Evolutionary conservation across 2,797 vertebrate species (phyloP).

Genomic region (Spea hammondii): DNA sequence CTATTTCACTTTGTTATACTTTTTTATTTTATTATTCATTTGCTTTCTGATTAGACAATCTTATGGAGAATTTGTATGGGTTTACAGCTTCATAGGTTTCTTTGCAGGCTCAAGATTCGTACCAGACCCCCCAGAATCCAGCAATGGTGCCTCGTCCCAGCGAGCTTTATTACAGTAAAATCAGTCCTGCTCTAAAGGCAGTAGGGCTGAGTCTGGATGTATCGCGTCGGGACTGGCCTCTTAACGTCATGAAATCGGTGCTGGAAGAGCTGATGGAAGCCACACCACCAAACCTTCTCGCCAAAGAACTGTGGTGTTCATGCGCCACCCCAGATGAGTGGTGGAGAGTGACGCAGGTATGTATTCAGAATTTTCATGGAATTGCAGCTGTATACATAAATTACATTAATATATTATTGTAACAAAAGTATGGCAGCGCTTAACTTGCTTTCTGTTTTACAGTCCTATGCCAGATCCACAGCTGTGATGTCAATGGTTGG

Average conservation of each 20-base stretch:
- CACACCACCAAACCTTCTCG: conserved; percentile 92
- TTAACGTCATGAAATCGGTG: conserved; percentile 93
- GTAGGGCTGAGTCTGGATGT: conserved; percentile 92
- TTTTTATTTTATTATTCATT: too few relatives aligned
- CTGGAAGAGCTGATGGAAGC: conserved; percentile 93
- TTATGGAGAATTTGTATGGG: too few relatives aligned
- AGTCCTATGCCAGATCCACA: conserved; percentile 96
- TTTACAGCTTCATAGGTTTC: background rate
- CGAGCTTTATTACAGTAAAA: conserved; percentile 97
- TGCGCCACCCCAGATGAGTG: conserved; percentile 95
- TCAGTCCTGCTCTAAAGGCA: conserved; percentile 89
- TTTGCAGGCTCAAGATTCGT: conserved; percentile 85
- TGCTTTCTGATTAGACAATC: too few relatives aligned
- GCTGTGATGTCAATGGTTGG: conserved; percentile 99
- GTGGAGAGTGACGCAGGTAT: conserved; percentile 96
- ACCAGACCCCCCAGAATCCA: conserved; percentile 84
- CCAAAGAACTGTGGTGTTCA: conserved; percentile 99
- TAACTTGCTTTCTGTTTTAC: background rate
- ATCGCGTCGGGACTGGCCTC: conserved; percentile 92
- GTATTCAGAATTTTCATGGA: too few relatives aligned
- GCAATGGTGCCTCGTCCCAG: conserved; percentile 94
- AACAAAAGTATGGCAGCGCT: too few relatives aligned
- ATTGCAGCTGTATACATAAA: too few relatives aligned
- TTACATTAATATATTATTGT: too few relatives aligned
- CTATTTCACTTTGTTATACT: too few relatives aligned